These are phyloP conservation scores for Scaptomyza parva DNA, from an alignment of 2,888 invertebrate species.

Conservation along the genomic window DNA sequence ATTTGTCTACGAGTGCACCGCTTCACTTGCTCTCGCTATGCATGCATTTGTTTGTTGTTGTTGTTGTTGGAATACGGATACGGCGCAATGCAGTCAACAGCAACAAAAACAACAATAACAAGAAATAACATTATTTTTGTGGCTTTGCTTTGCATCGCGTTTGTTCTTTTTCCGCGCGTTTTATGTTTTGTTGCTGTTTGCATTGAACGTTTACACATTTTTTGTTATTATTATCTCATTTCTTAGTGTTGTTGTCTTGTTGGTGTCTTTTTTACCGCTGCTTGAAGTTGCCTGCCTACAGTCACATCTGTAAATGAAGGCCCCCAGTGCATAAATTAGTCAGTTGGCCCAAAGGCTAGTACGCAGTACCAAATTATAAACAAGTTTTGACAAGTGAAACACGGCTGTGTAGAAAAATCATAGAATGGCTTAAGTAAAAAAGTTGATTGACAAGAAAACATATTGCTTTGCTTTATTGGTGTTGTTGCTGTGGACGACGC, in stretches of 20 bases:
- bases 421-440: slow-evolving; percentile 1
- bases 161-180: slow-evolving; percentile 69
- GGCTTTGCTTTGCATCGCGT: slow-evolving; percentile 44
- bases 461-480: slow-evolving; percentile 5
- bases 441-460: slow-evolving; percentile 10
- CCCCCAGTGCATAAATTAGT: slow-evolving; percentile 32
- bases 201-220: slow-evolving; percentile 52
- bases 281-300: slow-evolving; percentile 37
- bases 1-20: slow-evolving; percentile 61
- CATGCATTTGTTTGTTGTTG: slow-evolving; percentile 36
- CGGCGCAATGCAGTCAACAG: slow-evolving; percentile 48
- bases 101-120: slow-evolving; percentile 32
- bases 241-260: slow-evolving; percentile 51
- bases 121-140: slow-evolving; percentile 38
- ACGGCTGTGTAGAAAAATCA: not conserved
- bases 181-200: slow-evolving; percentile 50
- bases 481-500: not conserved
- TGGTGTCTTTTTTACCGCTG: slow-evolving; percentile 26
- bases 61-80: slow-evolving; percentile 60
- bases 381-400: slow-evolving; percentile 25
- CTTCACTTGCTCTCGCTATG: slow-evolving; percentile 59
- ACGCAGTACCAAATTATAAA: slow-evolving; percentile 15
- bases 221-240: slow-evolving; percentile 78
- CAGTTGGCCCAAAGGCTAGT: slow-evolving; percentile 24
- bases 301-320: slow-evolving; percentile 37